These are phyloP conservation scores for Melikaiella ostensackeni DNA, from an alignment of 2,888 invertebrate genomes.

Conservation along the genomic window DNA sequence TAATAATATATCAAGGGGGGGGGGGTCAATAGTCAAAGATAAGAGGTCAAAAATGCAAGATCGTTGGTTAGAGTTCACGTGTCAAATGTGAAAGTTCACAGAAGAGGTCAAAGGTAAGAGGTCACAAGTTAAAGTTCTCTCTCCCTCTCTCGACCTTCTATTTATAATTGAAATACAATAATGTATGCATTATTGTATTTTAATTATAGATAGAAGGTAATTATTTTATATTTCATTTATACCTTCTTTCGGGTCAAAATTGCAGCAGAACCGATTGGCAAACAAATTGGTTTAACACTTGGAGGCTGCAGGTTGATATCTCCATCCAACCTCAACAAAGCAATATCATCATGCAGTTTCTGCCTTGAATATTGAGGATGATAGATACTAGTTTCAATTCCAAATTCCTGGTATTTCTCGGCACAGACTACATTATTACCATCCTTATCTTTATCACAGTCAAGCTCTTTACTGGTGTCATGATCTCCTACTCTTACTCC, in stretches of 20 bases:
- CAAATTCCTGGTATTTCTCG: constrained; percentile 79
- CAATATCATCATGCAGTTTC: constrained; percentile 81
- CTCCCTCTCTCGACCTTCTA: too few relatives aligned
- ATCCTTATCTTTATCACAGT: constrained; percentile 77
- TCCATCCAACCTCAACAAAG: constrained; percentile 78
- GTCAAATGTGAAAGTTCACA: too few relatives aligned
- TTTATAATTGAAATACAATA: too few relatives aligned
- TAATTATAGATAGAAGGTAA: too few relatives aligned
- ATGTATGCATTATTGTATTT: too few relatives aligned
- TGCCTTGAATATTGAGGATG: constrained; percentile 80
- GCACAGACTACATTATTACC: constrained; percentile 76
- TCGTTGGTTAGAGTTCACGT: too few relatives aligned
- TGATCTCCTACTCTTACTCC: constrained; percentile 83
- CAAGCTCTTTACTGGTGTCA: constrained; percentile 75
- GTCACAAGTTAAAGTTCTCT: too few relatives aligned
- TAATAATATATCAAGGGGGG: too few relatives aligned
- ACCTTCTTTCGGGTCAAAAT: constrained; percentile 56
- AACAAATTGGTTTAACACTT: constrained; percentile 78
- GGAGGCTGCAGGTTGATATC: constrained; percentile 78
- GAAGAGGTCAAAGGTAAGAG: too few relatives aligned
- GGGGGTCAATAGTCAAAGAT: too few relatives aligned
- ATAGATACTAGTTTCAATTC: constrained; percentile 77
- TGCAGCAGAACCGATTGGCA: constrained; percentile 75
- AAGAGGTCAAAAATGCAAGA: too few relatives aligned
- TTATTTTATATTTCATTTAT: constrained; percentile 10